phyloP scores from a whole-genome alignment of 2,797 vertebrate genomes.

The Danio jaintianensis region DNA sequence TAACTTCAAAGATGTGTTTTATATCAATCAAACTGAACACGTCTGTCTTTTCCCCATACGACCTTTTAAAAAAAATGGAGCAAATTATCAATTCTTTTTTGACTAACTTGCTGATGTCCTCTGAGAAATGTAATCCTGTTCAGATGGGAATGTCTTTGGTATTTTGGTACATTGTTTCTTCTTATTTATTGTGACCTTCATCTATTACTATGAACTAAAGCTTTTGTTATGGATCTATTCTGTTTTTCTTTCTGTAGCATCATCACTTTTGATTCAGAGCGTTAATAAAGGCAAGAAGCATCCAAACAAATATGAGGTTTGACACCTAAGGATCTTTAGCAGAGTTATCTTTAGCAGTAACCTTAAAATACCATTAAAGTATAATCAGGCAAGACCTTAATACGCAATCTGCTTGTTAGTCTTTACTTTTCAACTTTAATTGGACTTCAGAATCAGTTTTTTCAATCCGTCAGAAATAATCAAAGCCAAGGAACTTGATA shows the following conservation, averaged over 20 bases:
- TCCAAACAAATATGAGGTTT: neutral
- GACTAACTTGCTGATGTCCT: neutral
- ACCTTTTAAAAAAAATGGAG: neutral
- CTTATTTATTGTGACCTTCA: neutral
- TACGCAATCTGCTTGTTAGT: conserved; percentile 65
- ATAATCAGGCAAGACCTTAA: conserved; percentile 73
- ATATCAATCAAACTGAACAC: neutral
- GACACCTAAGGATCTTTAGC: neutral
- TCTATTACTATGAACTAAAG: neutral
- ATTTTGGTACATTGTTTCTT: neutral
- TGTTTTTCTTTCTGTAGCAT: neutral
- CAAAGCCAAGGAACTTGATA: conserved; percentile 10
- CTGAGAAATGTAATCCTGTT: neutral
- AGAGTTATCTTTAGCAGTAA: conserved; percentile 48
- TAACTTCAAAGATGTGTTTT: neutral
- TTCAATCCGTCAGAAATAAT: conserved; percentile 63
- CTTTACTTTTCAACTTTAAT: conserved; percentile 69
- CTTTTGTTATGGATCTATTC: neutral
- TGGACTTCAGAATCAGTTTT: conserved; percentile 69
- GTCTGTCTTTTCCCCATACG: neutral
- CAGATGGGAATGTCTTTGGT: neutral
- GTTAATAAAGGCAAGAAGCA: neutral
- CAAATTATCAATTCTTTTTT: neutral
- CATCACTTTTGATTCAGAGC: neutral
- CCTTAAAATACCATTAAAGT: conserved; percentile 62